These are phyloP conservation scores for Solenodon paradoxus DNA, from an alignment of 2,113 vertebrate genomes.

Conservation along the genomic window DNA sequence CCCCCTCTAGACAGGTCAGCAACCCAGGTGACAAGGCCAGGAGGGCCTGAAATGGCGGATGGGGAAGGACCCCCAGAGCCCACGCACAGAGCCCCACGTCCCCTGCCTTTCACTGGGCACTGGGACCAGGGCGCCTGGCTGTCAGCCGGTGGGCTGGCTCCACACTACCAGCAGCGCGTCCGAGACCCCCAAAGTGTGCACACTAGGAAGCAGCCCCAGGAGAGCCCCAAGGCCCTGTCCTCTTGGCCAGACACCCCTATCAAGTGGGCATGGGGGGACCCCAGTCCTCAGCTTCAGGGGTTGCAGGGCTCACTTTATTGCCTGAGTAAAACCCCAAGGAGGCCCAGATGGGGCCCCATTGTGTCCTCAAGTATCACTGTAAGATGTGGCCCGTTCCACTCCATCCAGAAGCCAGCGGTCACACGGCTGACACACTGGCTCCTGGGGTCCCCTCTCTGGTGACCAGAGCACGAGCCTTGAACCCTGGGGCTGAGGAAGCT, in stretches of 20 bases:
- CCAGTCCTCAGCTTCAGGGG: not conserved
- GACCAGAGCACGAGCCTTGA: not conserved
- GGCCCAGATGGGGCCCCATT: too few relatives aligned
- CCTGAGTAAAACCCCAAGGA: too few relatives aligned
- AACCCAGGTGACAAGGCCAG: not conserved
- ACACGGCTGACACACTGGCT: not conserved
- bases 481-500: not conserved
- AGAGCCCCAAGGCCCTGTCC: too few relatives aligned
- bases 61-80: not conserved
- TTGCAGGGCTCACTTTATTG: too few relatives aligned
- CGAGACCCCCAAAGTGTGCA: too few relatives aligned
- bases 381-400: not conserved
- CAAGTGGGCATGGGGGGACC: not conserved
- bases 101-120: too few relatives aligned
- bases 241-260: not conserved
- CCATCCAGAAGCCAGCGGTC: rapidly evolving
- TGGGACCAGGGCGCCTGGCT: not conserved
- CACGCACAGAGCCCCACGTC: not conserved
- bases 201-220: not conserved
- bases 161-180: too few relatives aligned
- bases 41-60: not conserved
- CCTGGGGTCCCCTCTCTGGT: not conserved
- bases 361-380: not conserved
- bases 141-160: rapidly evolving
- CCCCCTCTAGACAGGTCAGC: not conserved